Evolutionary conservation across 2,113 vertebrate species (phyloP).

Genomic region (Numenius arquata): DNA sequence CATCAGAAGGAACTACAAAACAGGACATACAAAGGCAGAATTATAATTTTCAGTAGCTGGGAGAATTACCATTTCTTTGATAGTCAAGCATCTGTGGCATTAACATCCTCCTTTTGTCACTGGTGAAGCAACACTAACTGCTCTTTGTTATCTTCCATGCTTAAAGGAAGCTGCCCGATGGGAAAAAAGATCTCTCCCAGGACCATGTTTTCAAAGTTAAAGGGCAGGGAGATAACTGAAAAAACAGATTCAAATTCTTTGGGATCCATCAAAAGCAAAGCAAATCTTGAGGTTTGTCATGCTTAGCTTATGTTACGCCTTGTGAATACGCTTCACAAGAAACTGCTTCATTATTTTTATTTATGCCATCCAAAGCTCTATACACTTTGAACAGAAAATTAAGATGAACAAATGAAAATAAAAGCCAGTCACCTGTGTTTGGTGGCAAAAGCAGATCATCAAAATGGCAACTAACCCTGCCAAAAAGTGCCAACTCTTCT

Average conservation of each 20-base stretch:
- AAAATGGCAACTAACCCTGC: background rate
- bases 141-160: background rate
- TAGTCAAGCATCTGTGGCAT: background rate
- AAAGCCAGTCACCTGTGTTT: background rate
- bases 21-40: background rate
- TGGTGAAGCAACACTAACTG: background rate
- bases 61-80: background rate
- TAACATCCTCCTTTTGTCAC: background rate
- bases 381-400: background rate
- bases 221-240: background rate
- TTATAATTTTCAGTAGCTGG: background rate
- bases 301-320: background rate
- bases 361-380: background rate
- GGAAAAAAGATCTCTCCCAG: background rate
- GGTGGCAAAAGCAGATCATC: background rate
- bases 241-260: background rate
- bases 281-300: background rate
- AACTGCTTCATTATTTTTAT: background rate
- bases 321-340: background rate
- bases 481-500: background rate
- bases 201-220: background rate
- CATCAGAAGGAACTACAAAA: slow-evolving; percentile 51
- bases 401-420: background rate
- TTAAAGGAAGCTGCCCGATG: background rate
- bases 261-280: background rate